A percentile compares a stretch with the other conserved stretches of the same genome.
These are phyloP conservation scores for Sogatella furcifera DNA, from an alignment of 1,140 invertebrate genomes.

Conservation along the genomic window DNA sequence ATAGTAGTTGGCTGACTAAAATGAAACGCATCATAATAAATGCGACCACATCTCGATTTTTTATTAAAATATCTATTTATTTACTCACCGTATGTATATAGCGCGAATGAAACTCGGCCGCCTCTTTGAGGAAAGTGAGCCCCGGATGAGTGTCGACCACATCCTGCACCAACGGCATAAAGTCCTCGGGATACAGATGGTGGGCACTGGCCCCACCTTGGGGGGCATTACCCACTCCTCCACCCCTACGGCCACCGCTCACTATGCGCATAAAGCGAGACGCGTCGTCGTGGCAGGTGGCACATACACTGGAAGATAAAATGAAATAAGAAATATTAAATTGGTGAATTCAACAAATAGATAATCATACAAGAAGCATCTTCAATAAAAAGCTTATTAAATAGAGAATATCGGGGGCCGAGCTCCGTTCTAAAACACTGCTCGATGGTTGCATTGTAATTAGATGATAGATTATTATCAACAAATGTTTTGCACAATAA, in stretches of 20 bases:
- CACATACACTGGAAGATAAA: slow-evolving; percentile 23
- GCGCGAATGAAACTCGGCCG: slow-evolving; percentile 96
- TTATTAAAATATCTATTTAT: too few species aligned
- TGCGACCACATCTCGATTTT: too few species aligned
- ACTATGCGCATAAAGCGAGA: slow-evolving; percentile 83
- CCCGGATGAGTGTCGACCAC: slow-evolving; percentile 99
- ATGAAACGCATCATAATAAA: too few species aligned
- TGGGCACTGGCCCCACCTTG: slow-evolving; percentile 28
- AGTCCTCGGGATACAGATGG: slow-evolving; percentile 69
- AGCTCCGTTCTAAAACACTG: too few species aligned
- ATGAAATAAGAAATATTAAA: slow-evolving; percentile 1
- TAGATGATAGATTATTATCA: too few species aligned
- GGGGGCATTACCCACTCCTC: too few species aligned
- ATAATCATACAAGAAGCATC: too few species aligned
- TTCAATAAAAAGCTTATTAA: background rate
- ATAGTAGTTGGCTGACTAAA: too few species aligned
- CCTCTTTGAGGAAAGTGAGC: slow-evolving; percentile 90
- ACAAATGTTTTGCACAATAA: too few species aligned
- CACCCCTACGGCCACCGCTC: slow-evolving; percentile 43
- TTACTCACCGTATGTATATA: slow-evolving; percentile 88
- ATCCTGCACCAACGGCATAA: slow-evolving; percentile 89
- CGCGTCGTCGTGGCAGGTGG: slow-evolving; percentile 75
- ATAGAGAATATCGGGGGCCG: too few species aligned
- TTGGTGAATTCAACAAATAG: too few species aligned
- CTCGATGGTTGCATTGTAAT: too few species aligned